phyloP scores from a whole-genome alignment of 2,888 invertebrate genomes.

The Hypena proboscidalis region DNA sequence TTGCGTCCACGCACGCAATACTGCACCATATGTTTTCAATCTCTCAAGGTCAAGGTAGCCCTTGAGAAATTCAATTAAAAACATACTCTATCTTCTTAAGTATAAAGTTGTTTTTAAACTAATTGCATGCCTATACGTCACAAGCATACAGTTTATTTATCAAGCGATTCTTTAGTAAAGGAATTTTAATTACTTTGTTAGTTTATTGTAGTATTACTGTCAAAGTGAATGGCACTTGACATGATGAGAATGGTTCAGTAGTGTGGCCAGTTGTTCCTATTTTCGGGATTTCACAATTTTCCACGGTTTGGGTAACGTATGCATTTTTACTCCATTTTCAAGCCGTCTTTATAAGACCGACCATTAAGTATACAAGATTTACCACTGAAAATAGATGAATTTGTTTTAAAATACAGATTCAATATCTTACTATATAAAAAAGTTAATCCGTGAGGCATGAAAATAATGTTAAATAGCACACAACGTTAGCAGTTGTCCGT shows the following conservation, averaged over 20 bases:
- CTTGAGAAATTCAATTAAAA: conserved; percentile 7
- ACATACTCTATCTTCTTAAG: neutral
- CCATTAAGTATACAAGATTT: too few species aligned
- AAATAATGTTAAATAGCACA: too few species aligned
- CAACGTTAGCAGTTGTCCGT: too few species aligned
- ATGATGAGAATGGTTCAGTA: conserved; percentile 7
- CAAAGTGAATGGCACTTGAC: conserved; percentile 25
- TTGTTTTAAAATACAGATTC: too few species aligned
- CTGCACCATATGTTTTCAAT: conserved; percentile 27
- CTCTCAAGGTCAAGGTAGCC: conserved; percentile 15
- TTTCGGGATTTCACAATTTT: too few species aligned
- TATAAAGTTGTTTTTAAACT: neutral
- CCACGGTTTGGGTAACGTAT: too few species aligned
- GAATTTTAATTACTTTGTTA: conserved; percentile 39
- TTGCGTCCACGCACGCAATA: conserved; percentile 18
- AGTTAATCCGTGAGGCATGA: too few species aligned
- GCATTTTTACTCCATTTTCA: too few species aligned
- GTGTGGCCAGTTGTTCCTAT: too few species aligned
- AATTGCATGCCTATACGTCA: conserved; percentile 7
- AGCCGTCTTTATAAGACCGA: too few species aligned
- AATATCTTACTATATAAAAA: too few species aligned
- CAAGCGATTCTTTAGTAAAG: conserved; percentile 20
- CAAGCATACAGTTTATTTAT: conserved; percentile 34
- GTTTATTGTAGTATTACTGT: conserved; percentile 37
- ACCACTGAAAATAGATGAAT: too few species aligned